These are phyloP conservation scores for Caenorhabditis auriculariae DNA, from an alignment of 2,888 invertebrate genomes.

Conservation along the genomic window DNA sequence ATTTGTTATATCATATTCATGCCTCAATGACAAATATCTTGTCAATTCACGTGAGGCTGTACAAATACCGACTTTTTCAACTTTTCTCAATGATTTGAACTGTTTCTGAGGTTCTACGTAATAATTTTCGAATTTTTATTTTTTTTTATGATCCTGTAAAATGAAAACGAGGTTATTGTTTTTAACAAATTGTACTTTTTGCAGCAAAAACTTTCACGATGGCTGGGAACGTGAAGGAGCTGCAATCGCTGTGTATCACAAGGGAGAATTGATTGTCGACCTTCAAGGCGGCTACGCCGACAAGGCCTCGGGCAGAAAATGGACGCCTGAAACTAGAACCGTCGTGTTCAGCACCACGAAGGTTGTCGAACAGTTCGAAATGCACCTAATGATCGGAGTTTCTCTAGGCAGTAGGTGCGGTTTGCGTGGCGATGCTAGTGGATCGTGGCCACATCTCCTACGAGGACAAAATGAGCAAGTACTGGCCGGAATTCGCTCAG, in stretches of 20 bases:
- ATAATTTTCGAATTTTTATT: background rate
- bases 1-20: too few relatives aligned
- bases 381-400: background rate
- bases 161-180: background rate
- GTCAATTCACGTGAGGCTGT: too few relatives aligned
- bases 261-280: conserved; percentile 65
- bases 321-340: conserved; percentile 56
- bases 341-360: conserved; percentile 61
- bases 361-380: conserved; percentile 10
- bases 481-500: conserved; percentile 67
- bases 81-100: too few relatives aligned
- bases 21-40: too few relatives aligned
- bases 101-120: background rate
- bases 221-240: conserved; percentile 64
- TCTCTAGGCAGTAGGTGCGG: conserved; percentile 54
- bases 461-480: conserved; percentile 62
- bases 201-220: conserved; percentile 60
- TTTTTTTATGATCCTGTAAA: background rate
- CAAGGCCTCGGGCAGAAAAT: conserved; percentile 43
- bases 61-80: too few relatives aligned
- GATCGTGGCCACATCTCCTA: conserved; percentile 64
- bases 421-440: conserved; percentile 62
- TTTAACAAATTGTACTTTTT: conserved; percentile 9
- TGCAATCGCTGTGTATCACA: conserved; percentile 66
- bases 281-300: conserved; percentile 53